A percentile compares a stretch with the other conserved stretches of the same genome.
Conservation (phyloP, 2,888 invertebrate species). For the Diarsia brunnea region DNA sequence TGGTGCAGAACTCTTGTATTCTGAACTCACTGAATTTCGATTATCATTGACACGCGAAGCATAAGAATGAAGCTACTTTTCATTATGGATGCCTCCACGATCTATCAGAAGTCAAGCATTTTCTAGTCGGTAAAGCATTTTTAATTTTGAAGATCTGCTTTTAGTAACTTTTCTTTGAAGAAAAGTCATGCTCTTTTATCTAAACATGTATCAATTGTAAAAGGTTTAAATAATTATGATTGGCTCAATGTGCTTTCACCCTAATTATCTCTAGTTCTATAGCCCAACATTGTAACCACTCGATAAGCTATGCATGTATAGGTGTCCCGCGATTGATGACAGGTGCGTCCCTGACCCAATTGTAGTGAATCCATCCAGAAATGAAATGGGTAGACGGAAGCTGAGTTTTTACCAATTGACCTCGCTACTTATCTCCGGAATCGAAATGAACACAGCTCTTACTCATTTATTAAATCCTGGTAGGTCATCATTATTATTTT, state of each 20-base stretch:
- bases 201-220: neutral
- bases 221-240: neutral
- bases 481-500: neutral
- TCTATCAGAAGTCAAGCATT: neutral
- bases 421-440: conserved; percentile 22
- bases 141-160: neutral
- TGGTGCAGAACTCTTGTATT: neutral
- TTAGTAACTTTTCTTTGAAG: neutral
- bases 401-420: conserved; percentile 47
- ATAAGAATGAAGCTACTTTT: neutral
- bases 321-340: conserved; percentile 50
- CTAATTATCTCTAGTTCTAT: neutral
- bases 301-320: conserved; percentile 37
- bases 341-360: conserved; percentile 62
- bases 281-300: conserved; percentile 18
- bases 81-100: neutral
- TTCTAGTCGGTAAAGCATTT: no score
- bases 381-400: conserved; percentile 48
- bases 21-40: no score
- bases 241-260: neutral
- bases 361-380: conserved; percentile 41
- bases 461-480: conserved; percentile 12
- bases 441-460: neutral
- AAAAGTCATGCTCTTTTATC: neutral
- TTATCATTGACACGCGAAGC: neutral